These are phyloP conservation scores for Sitophilus oryzae DNA, from an alignment of 1,140 invertebrate genomes.

Conservation along the genomic window DNA sequence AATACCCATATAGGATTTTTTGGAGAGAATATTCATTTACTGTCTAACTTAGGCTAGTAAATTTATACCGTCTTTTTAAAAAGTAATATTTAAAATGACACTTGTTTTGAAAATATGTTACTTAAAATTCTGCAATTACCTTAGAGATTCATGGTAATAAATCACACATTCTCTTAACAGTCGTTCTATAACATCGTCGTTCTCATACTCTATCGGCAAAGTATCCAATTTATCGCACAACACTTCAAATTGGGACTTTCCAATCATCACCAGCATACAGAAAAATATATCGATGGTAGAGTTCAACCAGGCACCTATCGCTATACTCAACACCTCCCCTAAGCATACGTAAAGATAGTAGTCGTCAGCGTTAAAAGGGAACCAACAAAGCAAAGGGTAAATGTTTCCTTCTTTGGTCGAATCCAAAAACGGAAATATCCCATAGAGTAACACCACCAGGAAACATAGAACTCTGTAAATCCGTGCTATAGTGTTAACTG, in stretches of 20 bases:
- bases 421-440: background rate
- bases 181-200: background rate
- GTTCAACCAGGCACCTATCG: constrained; percentile 16
- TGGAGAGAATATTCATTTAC: no score
- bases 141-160: constrained; percentile 22
- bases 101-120: no score
- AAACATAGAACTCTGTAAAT: background rate
- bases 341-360: background rate
- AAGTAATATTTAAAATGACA: no score
- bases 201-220: background rate
- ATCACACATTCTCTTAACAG: constrained; percentile 12
- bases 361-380: background rate
- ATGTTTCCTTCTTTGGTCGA: background rate
- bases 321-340: constrained; percentile 14
- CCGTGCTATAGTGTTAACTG: background rate
- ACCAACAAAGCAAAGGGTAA: background rate
- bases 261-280: constrained; percentile 6
- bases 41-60: no score
- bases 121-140: no score
- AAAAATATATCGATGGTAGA: constrained; percentile 18
- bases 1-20: no score
- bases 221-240: constrained; percentile 23
- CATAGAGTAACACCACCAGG: background rate
- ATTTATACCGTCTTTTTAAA: no score
- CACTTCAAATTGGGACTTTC: constrained; percentile 17